These are phyloP conservation scores for Ceratoteleas bidentatus DNA, from an alignment of 1,140 invertebrate species.

Conservation along the genomic window DNA sequence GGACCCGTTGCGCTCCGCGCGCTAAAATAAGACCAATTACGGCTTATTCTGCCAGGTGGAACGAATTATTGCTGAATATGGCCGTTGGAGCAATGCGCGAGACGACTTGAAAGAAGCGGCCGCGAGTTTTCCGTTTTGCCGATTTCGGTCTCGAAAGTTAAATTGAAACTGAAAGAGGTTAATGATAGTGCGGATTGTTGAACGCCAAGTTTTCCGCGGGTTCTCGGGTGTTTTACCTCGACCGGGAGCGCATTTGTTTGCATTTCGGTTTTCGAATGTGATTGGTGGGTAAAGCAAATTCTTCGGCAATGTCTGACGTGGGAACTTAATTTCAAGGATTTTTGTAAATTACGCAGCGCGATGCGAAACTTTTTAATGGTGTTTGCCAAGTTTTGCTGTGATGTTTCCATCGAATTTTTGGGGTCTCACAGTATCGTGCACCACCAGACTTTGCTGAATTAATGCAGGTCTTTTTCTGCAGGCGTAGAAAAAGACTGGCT, in stretches of 20 bases:
- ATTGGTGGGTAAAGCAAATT: background rate
- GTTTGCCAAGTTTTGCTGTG: too few species aligned
- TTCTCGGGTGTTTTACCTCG: conserved; percentile 12
- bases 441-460: too few species aligned
- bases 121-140: conserved; percentile 32
- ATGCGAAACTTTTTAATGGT: too few species aligned
- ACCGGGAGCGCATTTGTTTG: conserved; percentile 1
- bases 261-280: conserved; percentile 19
- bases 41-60: conserved; percentile 58
- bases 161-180: conserved; percentile 46
- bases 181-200: conserved; percentile 40
- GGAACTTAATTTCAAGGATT: too few species aligned
- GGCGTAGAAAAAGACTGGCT: background rate
- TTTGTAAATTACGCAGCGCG: too few species aligned
- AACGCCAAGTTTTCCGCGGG: conserved; percentile 27
- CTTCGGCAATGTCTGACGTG: too few species aligned
- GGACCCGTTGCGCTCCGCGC: conserved; percentile 41
- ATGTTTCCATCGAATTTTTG: too few species aligned
- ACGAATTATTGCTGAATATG: conserved; percentile 59
- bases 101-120: conserved; percentile 28
- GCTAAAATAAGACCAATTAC: conserved; percentile 65
- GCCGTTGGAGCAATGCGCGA: conserved; percentile 33
- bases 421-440: too few species aligned
- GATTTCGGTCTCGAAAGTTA: conserved; percentile 34
- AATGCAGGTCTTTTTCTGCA: too few species aligned